A percentile compares a stretch with the other conserved stretches of the same genome.
phyloP scores from a whole-genome alignment of 2,888 invertebrate genomes.

The Seladonia tumulorum region DNA sequence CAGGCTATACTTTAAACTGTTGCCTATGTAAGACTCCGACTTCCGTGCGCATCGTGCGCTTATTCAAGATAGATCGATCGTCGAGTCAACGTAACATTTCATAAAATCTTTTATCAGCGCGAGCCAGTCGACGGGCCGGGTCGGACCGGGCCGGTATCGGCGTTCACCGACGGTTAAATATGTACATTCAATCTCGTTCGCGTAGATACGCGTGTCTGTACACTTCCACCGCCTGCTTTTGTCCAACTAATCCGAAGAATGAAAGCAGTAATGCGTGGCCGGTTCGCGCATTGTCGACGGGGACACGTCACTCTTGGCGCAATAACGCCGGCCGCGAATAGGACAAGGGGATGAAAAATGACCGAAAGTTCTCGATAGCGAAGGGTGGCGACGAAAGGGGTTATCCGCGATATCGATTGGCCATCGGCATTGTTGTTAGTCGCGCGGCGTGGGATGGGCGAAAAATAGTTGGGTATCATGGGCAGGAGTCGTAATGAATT shows the following conservation, averaged over 20 bases:
- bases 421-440: constrained; percentile 75
- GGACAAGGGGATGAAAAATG: constrained; percentile 74
- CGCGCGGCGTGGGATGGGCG: constrained; percentile 44
- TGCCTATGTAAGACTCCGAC: no score
- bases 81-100: constrained; percentile 11
- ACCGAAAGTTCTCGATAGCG: constrained; percentile 70
- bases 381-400: constrained; percentile 56
- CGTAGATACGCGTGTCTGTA: constrained; percentile 12
- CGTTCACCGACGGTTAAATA: constrained; percentile 17
- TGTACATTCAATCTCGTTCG: constrained; percentile 21
- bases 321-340: constrained; percentile 64
- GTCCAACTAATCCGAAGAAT: constrained; percentile 72
- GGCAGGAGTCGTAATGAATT: constrained; percentile 75
- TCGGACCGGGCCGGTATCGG: neutral
- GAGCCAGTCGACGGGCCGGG: neutral
- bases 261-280: constrained; percentile 67
- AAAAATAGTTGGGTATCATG: constrained; percentile 77
- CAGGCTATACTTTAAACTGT: no score
- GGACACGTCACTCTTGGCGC: constrained; percentile 67
- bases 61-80: neutral
- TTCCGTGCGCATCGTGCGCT: no score
- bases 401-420: constrained; percentile 74
- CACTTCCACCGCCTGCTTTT: constrained; percentile 27
- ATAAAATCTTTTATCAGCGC: constrained; percentile 34
- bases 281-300: constrained; percentile 59